These are phyloP conservation scores for Gymnodraco acuticeps DNA, from an alignment of 2,797 vertebrate genomes.

Conservation along the genomic window DNA sequence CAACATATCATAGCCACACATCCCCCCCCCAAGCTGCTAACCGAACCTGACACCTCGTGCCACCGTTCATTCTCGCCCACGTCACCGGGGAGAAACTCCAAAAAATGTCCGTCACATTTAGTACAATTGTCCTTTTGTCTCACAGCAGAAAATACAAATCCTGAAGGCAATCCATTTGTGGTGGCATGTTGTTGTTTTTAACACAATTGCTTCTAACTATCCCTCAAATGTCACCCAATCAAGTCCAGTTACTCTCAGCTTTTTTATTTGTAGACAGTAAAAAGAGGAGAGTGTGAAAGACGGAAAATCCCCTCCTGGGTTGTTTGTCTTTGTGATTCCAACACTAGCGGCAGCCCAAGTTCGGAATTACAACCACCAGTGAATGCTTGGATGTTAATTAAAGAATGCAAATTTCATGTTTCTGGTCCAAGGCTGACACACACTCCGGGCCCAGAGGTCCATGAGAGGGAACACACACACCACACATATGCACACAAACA, in stretches of 20 bases:
- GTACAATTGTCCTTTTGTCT: slow-evolving; percentile 45
- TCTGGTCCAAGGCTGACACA: slow-evolving; percentile 83
- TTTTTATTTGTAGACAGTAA: slow-evolving; percentile 45
- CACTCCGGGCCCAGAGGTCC: slow-evolving; percentile 75
- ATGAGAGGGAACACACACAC: slow-evolving; percentile 42
- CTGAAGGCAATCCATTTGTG: slow-evolving; percentile 34
- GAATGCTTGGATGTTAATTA: slow-evolving; percentile 84
- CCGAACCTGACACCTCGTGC: slow-evolving; percentile 50
- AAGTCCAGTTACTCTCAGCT: slow-evolving; percentile 59
- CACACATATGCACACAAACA: slow-evolving; percentile 15
- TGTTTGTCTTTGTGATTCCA: slow-evolving; percentile 77
- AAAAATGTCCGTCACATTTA: slow-evolving; percentile 34
- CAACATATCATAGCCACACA: slow-evolving; percentile 47
- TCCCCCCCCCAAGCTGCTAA: slow-evolving; percentile 24
- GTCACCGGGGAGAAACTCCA: slow-evolving; percentile 20
- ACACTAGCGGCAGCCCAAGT: slow-evolving; percentile 67
- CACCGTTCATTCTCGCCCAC: slow-evolving; percentile 51
- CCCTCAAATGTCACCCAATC: slow-evolving; percentile 71
- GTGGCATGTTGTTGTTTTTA: slow-evolving; percentile 33
- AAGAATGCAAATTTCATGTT: slow-evolving; percentile 85
- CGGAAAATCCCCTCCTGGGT: slow-evolving; percentile 65
- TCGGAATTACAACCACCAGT: slow-evolving; percentile 78
- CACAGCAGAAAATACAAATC: slow-evolving; percentile 35
- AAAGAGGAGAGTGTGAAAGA: slow-evolving; percentile 16
- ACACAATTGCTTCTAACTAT: slow-evolving; percentile 49